phyloP scores from a whole-genome alignment of 2,888 invertebrate species.

The Scaptodrosophila latifasciaeformis region DNA sequence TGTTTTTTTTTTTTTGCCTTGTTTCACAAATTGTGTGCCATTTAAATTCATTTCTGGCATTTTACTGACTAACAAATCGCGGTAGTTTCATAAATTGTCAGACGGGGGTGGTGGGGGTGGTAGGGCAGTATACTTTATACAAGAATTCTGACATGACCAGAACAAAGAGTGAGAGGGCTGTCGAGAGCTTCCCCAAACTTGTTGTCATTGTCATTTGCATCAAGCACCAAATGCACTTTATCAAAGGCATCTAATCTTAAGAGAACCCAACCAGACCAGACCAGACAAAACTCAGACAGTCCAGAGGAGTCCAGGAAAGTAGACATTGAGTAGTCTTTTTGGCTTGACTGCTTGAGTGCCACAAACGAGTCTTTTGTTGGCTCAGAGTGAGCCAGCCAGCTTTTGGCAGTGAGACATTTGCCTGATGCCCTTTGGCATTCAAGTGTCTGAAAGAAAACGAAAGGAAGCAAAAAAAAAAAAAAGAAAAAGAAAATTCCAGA shows the following conservation, averaged over 20 bases:
- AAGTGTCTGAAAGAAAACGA: not conserved
- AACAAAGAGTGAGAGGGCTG: too few species aligned
- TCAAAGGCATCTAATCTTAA: constrained; percentile 60
- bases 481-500: constrained; percentile 6
- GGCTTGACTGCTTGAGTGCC: not conserved
- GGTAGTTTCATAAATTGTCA: not conserved
- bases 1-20: too few species aligned
- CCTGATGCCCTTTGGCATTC: not conserved
- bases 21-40: too few species aligned
- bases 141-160: not conserved
- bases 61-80: not conserved
- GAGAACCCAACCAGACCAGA: not conserved
- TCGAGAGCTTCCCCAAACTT: too few species aligned
- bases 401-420: too few species aligned
- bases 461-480: constrained; percentile 6
- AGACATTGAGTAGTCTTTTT: too few species aligned
- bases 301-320: too few species aligned
- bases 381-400: not conserved
- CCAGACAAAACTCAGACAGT: not conserved
- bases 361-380: not conserved
- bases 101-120: too few species aligned
- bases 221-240: constrained; percentile 64
- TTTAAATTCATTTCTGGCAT: not conserved
- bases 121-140: too few species aligned
- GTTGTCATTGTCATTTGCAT: constrained; percentile 50